These are phyloP conservation scores for Trichomalopsis sarcophagae DNA, from an alignment of 1,140 invertebrate genomes.

Conservation along the genomic window DNA sequence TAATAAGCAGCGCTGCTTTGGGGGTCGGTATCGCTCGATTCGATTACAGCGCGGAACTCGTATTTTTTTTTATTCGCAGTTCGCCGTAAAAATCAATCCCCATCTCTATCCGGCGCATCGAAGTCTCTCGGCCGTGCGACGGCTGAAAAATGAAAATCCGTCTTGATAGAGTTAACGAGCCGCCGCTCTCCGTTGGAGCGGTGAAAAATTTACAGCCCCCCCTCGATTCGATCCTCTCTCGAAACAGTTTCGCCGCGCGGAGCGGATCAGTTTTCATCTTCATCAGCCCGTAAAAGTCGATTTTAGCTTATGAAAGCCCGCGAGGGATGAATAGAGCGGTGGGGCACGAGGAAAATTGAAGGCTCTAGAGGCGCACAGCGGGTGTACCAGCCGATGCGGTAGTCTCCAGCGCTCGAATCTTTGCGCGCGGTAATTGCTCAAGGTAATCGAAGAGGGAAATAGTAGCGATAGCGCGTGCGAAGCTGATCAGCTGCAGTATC, in stretches of 20 bases:
- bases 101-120: background rate
- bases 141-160: background rate
- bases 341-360: slow-evolving; percentile 24
- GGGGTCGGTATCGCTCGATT: background rate
- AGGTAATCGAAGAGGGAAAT: background rate
- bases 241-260: background rate
- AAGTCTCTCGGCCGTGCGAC: background rate
- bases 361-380: background rate
- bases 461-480: background rate
- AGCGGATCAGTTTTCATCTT: slow-evolving; percentile 26
- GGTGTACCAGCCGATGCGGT: background rate
- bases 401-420: background rate
- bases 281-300: slow-evolving; percentile 26
- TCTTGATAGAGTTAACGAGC: background rate
- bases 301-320: slow-evolving; percentile 21
- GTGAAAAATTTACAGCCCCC: background rate
- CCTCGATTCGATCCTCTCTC: background rate
- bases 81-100: background rate
- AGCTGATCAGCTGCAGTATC: too few species aligned
- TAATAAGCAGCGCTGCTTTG: background rate
- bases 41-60: background rate
- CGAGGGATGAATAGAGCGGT: background rate
- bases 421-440: background rate
- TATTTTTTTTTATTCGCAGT: background rate
- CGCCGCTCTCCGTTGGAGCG: too few species aligned